Percentiles rank a stretch among this genome's conserved stretches.
These are phyloP conservation scores for Sisor rabdophorus DNA, from an alignment of 2,113 vertebrate genomes.

Conservation along the genomic window DNA sequence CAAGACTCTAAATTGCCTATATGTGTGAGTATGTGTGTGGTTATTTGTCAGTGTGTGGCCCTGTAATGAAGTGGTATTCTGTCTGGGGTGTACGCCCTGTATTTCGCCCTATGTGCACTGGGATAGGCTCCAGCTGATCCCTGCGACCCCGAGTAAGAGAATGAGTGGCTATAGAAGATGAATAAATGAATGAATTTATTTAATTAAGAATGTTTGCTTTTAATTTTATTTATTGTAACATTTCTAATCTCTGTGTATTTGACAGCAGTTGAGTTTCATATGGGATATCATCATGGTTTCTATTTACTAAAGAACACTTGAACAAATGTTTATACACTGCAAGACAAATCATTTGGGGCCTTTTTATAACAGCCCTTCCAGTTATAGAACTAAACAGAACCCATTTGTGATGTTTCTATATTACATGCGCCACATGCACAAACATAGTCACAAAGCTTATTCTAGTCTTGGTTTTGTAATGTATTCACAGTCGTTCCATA, in stretches of 20 bases:
- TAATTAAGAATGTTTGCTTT: neutral
- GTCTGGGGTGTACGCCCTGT: too few relatives aligned
- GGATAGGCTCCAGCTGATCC: too few relatives aligned
- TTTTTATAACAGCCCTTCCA: neutral
- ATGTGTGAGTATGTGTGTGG: too few relatives aligned
- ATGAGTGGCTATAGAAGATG: too few relatives aligned
- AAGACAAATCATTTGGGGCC: slow-evolving; percentile 18
- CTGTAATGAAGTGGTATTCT: too few relatives aligned
- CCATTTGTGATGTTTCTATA: neutral
- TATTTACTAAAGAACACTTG: slow-evolving; percentile 15
- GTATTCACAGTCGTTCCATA: slow-evolving; percentile 19
- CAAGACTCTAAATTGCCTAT: too few relatives aligned
- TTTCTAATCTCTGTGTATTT: neutral
- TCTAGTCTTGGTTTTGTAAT: slow-evolving; percentile 5
- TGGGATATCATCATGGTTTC: slow-evolving; percentile 7
- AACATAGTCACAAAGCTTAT: slow-evolving; percentile 13
- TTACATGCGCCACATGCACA: neutral
- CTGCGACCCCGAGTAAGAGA: too few relatives aligned
- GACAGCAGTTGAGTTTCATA: neutral
- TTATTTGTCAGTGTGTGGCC: too few relatives aligned
- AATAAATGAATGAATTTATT: neutral
- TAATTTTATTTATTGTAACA: neutral
- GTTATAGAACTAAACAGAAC: neutral
- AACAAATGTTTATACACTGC: slow-evolving; percentile 29
- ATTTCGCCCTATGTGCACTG: too few relatives aligned